A percentile compares a stretch with the other conserved stretches of the same genome.
These are phyloP conservation scores for Eubucco bourcierii DNA, from an alignment of 2,113 vertebrate genomes.

Conservation along the genomic window DNA sequence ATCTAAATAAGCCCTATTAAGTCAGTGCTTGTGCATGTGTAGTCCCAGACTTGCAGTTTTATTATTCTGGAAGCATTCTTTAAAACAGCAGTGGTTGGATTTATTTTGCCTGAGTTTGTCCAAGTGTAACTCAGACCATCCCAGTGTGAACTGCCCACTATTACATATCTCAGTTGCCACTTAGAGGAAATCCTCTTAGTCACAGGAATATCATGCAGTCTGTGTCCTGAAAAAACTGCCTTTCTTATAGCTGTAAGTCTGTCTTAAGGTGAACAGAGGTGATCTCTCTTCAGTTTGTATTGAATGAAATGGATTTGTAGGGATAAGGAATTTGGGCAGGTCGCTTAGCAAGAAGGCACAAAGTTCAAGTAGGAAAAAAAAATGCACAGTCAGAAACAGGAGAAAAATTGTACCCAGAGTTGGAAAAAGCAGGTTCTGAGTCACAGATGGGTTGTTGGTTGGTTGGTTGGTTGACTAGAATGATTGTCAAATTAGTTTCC, in stretches of 20 bases:
- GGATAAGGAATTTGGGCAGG: background rate
- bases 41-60: background rate
- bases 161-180: background rate
- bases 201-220: background rate
- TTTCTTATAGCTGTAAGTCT: background rate
- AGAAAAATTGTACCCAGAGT: background rate
- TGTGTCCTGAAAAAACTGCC: background rate
- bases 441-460: background rate
- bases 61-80: background rate
- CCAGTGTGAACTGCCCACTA: background rate
- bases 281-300: background rate
- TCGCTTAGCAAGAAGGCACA: background rate
- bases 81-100: rapidly evolving
- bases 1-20: background rate
- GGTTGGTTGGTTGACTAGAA: background rate
- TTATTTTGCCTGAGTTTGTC: background rate
- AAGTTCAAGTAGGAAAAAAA: background rate
- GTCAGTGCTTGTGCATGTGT: background rate
- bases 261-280: background rate
- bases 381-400: background rate
- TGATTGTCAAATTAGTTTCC: background rate
- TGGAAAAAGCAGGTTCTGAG: background rate
- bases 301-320: background rate
- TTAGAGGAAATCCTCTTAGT: background rate
- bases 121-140: background rate